A percentile compares a stretch with the other conserved stretches of the same genome.
phyloP scores from a whole-genome alignment of 92 coral and sea anemone species.

The Micromussa lordhowensis region DNA sequence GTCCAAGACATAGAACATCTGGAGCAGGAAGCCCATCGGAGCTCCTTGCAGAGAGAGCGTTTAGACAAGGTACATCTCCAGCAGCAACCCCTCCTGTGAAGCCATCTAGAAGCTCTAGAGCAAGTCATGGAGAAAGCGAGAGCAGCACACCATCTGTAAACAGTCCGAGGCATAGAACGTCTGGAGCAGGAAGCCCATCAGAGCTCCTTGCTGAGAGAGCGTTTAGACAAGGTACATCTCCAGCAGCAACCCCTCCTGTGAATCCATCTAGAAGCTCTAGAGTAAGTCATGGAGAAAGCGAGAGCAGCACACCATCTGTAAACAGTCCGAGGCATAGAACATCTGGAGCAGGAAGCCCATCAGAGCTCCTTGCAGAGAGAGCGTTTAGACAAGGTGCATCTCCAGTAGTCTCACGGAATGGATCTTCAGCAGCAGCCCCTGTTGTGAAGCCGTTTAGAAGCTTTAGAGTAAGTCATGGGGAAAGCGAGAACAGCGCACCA shows the following conservation, averaged over 20 bases:
- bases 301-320: neutral
- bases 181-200: conserved; percentile 15
- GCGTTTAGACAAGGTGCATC: conserved; percentile 8
- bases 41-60: conserved; percentile 2
- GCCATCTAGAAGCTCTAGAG: neutral
- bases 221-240: conserved; percentile 14
- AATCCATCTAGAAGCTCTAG: neutral
- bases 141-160: neutral
- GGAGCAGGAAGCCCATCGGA: conserved; percentile 15
- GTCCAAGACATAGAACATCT: conserved; percentile 19
- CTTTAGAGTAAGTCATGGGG: neutral
- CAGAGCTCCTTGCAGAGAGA: conserved; percentile 15
- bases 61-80: conserved; percentile 23
- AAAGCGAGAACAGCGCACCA: conserved; percentile 4
- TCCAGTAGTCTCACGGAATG: conserved; percentile 1
- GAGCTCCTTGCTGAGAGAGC: conserved; percentile 9
- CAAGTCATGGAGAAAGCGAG: conserved; percentile 6
- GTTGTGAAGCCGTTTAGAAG: conserved; percentile 2
- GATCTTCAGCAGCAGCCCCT: conserved; percentile 2
- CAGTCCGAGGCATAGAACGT: conserved; percentile 13
- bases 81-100: neutral
- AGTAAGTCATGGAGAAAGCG: neutral
- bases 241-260: conserved; percentile 8
- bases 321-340: conserved; percentile 11
- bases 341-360: conserved; percentile 11